phyloP scores from a whole-genome alignment of 2,888 invertebrate genomes.

The Drosophila rubida region DNA sequence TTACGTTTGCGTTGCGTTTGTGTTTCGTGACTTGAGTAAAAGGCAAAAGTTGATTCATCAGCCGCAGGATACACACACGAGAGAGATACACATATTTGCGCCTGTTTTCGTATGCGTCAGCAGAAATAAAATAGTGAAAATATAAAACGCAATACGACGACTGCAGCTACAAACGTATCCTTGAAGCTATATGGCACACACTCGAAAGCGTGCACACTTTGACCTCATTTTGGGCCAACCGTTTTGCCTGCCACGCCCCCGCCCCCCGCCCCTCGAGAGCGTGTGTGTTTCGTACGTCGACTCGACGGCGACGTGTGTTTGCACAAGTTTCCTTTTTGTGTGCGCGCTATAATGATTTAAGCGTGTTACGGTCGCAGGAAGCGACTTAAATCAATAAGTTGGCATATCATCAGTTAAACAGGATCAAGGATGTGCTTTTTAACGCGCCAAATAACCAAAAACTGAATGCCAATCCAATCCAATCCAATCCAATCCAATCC shows the following conservation, averaged over 20 bases:
- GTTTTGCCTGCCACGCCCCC: neutral
- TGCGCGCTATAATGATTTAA: slow-evolving; percentile 65
- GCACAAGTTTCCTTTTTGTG: slow-evolving; percentile 50
- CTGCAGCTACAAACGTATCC: slow-evolving; percentile 50
- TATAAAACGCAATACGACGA: slow-evolving; percentile 55
- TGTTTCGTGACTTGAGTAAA: slow-evolving; percentile 78
- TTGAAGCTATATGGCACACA: slow-evolving; percentile 50
- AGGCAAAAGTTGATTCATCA: slow-evolving; percentile 80
- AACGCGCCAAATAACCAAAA: slow-evolving; percentile 12
- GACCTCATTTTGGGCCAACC: slow-evolving; percentile 68
- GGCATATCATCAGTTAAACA: slow-evolving; percentile 58
- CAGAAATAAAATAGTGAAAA: slow-evolving; percentile 76
- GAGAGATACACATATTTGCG: slow-evolving; percentile 4
- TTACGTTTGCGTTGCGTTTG: slow-evolving; percentile 73
- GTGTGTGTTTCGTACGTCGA: slow-evolving; percentile 13
- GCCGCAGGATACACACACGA: slow-evolving; percentile 67
- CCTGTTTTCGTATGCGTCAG: slow-evolving; percentile 67
- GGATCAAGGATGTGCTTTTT: slow-evolving; percentile 29
- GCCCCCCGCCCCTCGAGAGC: neutral
- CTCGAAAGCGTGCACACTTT: slow-evolving; percentile 60
- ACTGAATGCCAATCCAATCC: slow-evolving; percentile 25
- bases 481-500: slow-evolving; percentile 15
- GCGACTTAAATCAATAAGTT: slow-evolving; percentile 72
- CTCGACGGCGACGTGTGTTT: slow-evolving; percentile 46
- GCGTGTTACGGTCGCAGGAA: slow-evolving; percentile 59